Evolutionary conservation across 1,140 invertebrate species (phyloP), one percentile per base, ranked within the genome.

Genomic region (Papilio dardanus): DNA sequence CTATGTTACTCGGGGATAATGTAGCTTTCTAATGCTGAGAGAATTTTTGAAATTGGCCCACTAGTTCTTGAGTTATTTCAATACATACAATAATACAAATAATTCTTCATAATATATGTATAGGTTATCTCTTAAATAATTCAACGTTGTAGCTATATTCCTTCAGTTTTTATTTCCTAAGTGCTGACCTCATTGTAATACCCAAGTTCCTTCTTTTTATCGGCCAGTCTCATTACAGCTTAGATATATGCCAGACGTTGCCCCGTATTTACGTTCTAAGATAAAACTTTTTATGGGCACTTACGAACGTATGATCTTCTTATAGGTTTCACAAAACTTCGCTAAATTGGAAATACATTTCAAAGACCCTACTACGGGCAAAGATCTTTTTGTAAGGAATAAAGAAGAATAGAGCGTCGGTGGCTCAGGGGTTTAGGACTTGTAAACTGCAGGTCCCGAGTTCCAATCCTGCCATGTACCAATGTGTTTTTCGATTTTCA

Each of bases 221-320:
- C 12, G 24, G 54, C 54, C 21, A 62, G 54, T 28, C 54, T 62
- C 54, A 62, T 58, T 58, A 58, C 16, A 24, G 21, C 12, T 28
- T 62, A 28, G 54, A 62, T 62, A 62, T 62, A 62, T 62, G 54
- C 54, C 54, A 62, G 24, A 62, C 54, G 54, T 62, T 28, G 21
- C 50, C 21, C 54, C 24, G 30, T 62, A 62, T 62, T 62, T 62
- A 62, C 54, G 54, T 62, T 12, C 54, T 16, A 4, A 62, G 54
- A 62, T 62, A 62, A 62, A 62, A 62, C 24, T 62, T 62, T 62
- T 62, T 62, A 62, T 62, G 24, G 24, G 24, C 24, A 62, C 21
- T 62, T 62, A 62, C 28, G 21, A 62, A 62, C 54, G 54, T 62
- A 62, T 62, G 21, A 10, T 30, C 24, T 28, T 62, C n/a, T 58